Evolutionary conservation across 53 echinoderm and acorn worm species (phyloP).

Genomic region (Apostichopus leukothele): DNA sequence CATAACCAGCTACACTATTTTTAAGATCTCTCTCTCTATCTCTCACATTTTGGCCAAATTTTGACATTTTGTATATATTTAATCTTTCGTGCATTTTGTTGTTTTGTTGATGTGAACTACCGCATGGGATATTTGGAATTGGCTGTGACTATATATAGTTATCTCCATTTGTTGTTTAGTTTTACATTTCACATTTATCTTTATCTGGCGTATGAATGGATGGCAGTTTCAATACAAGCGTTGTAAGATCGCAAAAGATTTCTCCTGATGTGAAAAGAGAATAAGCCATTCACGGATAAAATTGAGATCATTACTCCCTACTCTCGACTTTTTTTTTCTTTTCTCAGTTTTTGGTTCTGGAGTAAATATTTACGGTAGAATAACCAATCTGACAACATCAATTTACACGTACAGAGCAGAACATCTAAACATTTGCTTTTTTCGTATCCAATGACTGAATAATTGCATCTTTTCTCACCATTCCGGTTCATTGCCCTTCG

Average conservation of each 20-base stretch:
- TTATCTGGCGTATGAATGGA: too few relatives aligned
- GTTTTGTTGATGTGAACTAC: too few relatives aligned
- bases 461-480: constrained; percentile 29
- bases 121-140: too few relatives aligned
- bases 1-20: too few relatives aligned
- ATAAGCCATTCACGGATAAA: background rate
- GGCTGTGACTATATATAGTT: too few relatives aligned
- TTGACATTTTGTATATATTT: too few relatives aligned
- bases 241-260: background rate
- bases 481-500: constrained; percentile 14
- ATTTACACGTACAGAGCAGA: background rate
- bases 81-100: too few relatives aligned
- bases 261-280: background rate
- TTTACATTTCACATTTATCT: too few relatives aligned
- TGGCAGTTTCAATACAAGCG: background rate
- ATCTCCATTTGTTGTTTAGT: too few relatives aligned
- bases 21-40: too few relatives aligned
- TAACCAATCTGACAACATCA: constrained; percentile 4
- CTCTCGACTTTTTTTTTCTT: background rate
- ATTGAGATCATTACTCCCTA: background rate
- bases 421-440: background rate
- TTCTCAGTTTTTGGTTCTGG: background rate
- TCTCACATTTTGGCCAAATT: too few relatives aligned
- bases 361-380: constrained; percentile 36
- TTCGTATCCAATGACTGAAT: constrained; percentile 17